Conservation (phyloP, 1,140 invertebrate species). For the Drosophila ironensis region DNA sequence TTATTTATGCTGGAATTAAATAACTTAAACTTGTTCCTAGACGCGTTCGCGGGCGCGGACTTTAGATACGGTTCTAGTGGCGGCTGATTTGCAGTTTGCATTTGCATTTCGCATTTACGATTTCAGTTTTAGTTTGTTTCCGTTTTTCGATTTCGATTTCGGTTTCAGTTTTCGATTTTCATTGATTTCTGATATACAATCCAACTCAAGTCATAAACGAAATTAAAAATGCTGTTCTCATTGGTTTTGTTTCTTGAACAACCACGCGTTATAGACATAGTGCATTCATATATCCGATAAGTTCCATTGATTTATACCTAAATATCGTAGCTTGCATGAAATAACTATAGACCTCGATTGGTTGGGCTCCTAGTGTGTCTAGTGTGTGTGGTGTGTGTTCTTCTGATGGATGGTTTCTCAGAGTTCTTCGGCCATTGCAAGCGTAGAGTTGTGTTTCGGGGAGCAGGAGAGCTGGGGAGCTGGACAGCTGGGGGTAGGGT, state of each 20-base stretch:
- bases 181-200: slow-evolving; percentile 17
- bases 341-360: slow-evolving; percentile 56
- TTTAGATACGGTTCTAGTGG: slow-evolving; percentile 70
- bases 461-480: too few relatives aligned
- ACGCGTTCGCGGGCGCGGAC: slow-evolving; percentile 50
- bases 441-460: slow-evolving; percentile 40
- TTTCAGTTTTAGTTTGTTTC: slow-evolving; percentile 15
- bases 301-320: slow-evolving; percentile 64
- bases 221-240: slow-evolving; percentile 48
- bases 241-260: slow-evolving; percentile 48
- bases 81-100: slow-evolving; percentile 40
- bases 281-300: slow-evolving; percentile 72
- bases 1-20: slow-evolving; percentile 80
- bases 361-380: slow-evolving; percentile 22
- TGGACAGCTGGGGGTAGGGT: too few relatives aligned
- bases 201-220: slow-evolving; percentile 62
- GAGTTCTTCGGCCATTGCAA: slow-evolving; percentile 39
- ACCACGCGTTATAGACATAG: slow-evolving; percentile 67
- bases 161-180: slow-evolving; percentile 26
- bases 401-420: not conserved
- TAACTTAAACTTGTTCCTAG: slow-evolving; percentile 76
- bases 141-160: slow-evolving; percentile 30
- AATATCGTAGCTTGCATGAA: slow-evolving; percentile 69
- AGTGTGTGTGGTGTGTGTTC: slow-evolving; percentile 8
- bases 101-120: too few relatives aligned